Base-by-base conservation (phyloP, 1,140 invertebrate species). In the Coenobita brevimanus region DNA sequence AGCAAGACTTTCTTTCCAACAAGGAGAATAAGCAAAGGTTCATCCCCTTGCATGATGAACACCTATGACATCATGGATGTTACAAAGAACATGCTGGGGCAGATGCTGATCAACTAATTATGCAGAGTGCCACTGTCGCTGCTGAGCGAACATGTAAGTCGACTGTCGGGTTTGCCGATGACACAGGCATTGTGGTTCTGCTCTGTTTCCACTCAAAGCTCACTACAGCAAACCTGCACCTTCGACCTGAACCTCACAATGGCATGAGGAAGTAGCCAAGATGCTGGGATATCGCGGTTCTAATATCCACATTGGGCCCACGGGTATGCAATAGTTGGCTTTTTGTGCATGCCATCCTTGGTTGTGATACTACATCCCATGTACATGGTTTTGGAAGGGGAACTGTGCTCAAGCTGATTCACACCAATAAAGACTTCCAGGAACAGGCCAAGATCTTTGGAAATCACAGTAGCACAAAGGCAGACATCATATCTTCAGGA, bases 101-200 rank as follows among this genome's bases (percentile, higher is more conserved):
- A 75, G 71, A 75, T 75, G 71, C 33, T 75, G 71, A 75, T 75
- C n/a, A 15, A 38, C 36, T 75, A 10, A 75, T 75, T 75, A 33
- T 38, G 8, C 27, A 75, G 10, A 36, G 13, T 33, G 71, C n/a
- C 21, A 36, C 36, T 43, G 36, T n/a, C n/a, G 13, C 36, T 21
- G 30, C 71, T 50, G 46, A 50, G 46, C 6, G 46, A 75, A 75
- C n/a, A 33, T 15, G 13, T 75, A 33, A 36, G n/a, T 10, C n/a
- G 6, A 43, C 71, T 36, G 71, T 75, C 27, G n/a, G 13, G 21
- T 6, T 75, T 38, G 71, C n/a, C 6, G 38, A 75, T 38, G 71
- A 75, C 71, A n/a, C n/a, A 75, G 71, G 36, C n/a, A 21, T 75
- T 21, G 13, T 75, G 8, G 71, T 75, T n/a, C 36, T 38, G 38